These are phyloP conservation scores for Bombus consobrinus DNA, from an alignment of 1,140 invertebrate species.

Conservation along the genomic window DNA sequence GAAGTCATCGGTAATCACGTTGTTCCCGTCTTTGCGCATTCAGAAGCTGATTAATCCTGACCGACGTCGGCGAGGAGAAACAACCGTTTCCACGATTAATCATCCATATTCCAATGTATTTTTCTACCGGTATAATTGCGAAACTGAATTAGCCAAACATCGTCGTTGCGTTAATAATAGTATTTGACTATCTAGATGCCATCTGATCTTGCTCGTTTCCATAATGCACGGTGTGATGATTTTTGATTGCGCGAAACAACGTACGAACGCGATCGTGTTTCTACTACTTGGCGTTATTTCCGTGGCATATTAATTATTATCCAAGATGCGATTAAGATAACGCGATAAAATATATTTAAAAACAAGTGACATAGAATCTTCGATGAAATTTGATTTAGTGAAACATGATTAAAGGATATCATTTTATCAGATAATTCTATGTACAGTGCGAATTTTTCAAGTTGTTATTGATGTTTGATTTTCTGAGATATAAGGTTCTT, in stretches of 20 bases:
- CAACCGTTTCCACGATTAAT: constrained; percentile 52
- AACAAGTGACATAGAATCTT: neutral
- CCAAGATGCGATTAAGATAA: too few species aligned
- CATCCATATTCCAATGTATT: constrained; percentile 43
- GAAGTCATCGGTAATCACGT: constrained; percentile 44
- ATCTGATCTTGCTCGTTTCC: neutral
- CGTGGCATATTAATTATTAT: neutral
- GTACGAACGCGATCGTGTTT: neutral
- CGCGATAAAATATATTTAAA: too few species aligned
- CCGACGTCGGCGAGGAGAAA: constrained; percentile 26
- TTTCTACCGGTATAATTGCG: neutral
- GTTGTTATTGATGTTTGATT: too few species aligned
- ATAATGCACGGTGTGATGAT: neutral
- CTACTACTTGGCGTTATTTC: neutral
- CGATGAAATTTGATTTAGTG: neutral
- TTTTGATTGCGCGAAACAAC: neutral
- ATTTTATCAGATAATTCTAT: neutral
- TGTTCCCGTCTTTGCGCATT: constrained; percentile 49
- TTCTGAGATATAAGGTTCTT: too few species aligned
- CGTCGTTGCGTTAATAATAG: neutral
- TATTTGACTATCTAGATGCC: neutral
- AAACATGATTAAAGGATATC: neutral
- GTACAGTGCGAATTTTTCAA: neutral
- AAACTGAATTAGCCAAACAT: neutral
- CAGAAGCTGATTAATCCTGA: constrained; percentile 59